phyloP scores from a whole-genome alignment of 2,113 vertebrate genomes.

The Zeus faber region DNA sequence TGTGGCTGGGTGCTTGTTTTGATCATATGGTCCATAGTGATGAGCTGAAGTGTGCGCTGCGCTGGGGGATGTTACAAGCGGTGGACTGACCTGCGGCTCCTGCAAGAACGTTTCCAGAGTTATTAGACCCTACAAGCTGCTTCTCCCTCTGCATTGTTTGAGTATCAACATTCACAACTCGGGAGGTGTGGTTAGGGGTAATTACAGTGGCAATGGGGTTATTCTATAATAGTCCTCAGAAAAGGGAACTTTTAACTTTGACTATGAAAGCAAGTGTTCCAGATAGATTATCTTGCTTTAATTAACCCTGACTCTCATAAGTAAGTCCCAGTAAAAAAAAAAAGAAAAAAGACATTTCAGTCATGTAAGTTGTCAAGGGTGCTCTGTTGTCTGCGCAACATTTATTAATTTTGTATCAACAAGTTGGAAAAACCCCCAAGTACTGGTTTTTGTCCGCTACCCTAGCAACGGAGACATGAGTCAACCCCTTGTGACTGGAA shows the following conservation, averaged over 20 bases:
- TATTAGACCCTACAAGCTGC: constrained; percentile 4
- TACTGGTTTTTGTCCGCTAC: constrained; percentile 46
- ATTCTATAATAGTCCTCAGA: constrained; percentile 26
- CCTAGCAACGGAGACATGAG: constrained; percentile 34
- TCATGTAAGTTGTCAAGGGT: not conserved
- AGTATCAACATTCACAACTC: constrained; percentile 23
- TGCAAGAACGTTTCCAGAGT: not conserved
- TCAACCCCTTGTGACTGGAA: constrained; percentile 37
- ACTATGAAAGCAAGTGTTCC: too few species aligned
- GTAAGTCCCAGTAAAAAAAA: too few species aligned
- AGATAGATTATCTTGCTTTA: too few species aligned
- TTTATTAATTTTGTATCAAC: constrained; percentile 25
- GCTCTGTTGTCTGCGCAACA: constrained; percentile 13
- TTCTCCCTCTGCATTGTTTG: constrained; percentile 15
- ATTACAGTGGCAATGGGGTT: constrained; percentile 24
- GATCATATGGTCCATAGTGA: too few species aligned
- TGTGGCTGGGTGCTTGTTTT: too few species aligned
- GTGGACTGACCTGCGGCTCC: too few species aligned
- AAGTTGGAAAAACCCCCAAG: constrained; percentile 52
- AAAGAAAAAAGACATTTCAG: not conserved
- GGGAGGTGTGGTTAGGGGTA: constrained; percentile 19
- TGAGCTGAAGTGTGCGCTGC: too few species aligned
- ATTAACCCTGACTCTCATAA: too few species aligned
- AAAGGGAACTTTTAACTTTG: constrained; percentile 7
- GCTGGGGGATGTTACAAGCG: too few species aligned